phyloP scores from a whole-genome alignment of 1,140 invertebrate species.

The Drosophila littoralis region DNA sequence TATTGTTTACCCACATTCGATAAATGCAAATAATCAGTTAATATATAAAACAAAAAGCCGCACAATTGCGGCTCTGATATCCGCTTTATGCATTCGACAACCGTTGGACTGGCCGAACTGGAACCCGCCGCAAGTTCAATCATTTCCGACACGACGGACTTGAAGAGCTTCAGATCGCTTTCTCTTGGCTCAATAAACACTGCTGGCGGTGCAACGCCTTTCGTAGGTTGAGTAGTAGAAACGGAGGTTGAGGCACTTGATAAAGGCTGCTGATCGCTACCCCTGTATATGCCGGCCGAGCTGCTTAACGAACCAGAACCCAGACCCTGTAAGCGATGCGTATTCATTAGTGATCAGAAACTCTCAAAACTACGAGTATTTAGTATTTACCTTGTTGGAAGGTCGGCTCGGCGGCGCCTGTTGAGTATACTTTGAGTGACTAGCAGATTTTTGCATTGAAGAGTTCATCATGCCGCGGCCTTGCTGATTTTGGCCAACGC shows the following conservation, averaged over 20 bases:
- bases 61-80: constrained; percentile 63
- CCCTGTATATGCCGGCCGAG: constrained; percentile 45
- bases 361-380: neutral
- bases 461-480: constrained; percentile 59
- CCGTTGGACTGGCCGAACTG: constrained; percentile 37
- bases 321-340: constrained; percentile 6
- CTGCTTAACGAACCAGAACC: constrained; percentile 24
- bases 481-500: constrained; percentile 59
- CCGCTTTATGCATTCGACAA: constrained; percentile 57
- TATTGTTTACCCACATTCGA: constrained; percentile 80
- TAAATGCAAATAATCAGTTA: constrained; percentile 83
- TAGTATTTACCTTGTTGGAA: constrained; percentile 56
- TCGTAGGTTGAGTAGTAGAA: constrained; percentile 8
- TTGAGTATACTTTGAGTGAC: constrained; percentile 77
- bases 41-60: constrained; percentile 72
- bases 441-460: constrained; percentile 75
- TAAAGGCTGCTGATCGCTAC: constrained; percentile 32
- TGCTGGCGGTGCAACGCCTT: constrained; percentile 48
- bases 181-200: constrained; percentile 58
- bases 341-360: neutral
- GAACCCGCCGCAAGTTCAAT: constrained; percentile 54
- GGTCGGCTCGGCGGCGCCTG: constrained; percentile 49
- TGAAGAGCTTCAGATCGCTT: constrained; percentile 61
- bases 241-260: constrained; percentile 24
- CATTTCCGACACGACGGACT: constrained; percentile 74